Conservation (phyloP, 2,888 invertebrate genomes). For the Drosophila antonietae region DNA sequence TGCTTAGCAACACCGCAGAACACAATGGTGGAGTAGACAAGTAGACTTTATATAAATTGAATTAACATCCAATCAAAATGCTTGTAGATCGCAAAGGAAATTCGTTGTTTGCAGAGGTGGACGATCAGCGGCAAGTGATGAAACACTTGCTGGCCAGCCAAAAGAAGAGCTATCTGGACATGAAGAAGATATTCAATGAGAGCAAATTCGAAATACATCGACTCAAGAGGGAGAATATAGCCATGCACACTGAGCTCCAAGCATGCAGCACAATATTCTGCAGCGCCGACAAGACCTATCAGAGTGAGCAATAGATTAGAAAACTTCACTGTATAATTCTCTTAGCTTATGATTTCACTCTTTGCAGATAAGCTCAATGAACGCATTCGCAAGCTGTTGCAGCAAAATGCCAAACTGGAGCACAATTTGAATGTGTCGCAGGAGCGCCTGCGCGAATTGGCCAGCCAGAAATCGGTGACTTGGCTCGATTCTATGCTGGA, state of each 20-base stretch:
- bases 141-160: conserved; percentile 86
- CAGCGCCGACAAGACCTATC: conserved; percentile 82
- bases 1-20: conserved; percentile 74
- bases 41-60: background rate
- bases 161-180: conserved; percentile 86
- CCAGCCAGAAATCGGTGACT: conserved; percentile 79
- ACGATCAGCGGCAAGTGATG: conserved; percentile 88
- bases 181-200: conserved; percentile 83
- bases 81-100: conserved; percentile 87
- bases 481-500: conserved; percentile 84
- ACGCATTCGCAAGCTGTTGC: conserved; percentile 76
- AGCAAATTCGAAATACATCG: conserved; percentile 83
- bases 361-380: conserved; percentile 81
- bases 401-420: conserved; percentile 80
- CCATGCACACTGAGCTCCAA: conserved; percentile 83
- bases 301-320: conserved; percentile 64
- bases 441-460: conserved; percentile 77
- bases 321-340: background rate
- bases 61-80: background rate
- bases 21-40: conserved; percentile 67
- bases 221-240: conserved; percentile 83
- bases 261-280: conserved; percentile 83
- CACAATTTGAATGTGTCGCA: conserved; percentile 77
- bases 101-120: conserved; percentile 88
- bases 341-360: background rate